These are phyloP conservation scores for Psylliodes chrysocephalus DNA, from an alignment of 2,888 invertebrate species.

Conservation along the genomic window DNA sequence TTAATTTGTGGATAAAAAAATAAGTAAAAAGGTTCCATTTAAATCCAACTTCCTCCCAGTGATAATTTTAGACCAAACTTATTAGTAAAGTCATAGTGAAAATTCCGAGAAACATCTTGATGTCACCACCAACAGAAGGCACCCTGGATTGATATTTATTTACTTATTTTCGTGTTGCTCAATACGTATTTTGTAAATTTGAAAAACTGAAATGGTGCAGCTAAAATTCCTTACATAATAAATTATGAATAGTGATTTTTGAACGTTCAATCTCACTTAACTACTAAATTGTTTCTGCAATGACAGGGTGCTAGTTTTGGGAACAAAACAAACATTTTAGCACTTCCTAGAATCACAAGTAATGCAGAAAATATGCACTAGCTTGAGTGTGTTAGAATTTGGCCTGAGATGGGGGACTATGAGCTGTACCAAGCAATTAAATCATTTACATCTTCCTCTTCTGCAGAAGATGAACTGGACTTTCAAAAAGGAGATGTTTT, in stretches of 20 bases:
- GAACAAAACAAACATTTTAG: slow-evolving; percentile 6
- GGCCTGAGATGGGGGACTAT: slow-evolving; percentile 62
- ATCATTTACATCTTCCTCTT: slow-evolving; percentile 57
- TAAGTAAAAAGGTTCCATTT: slow-evolving; percentile 16
- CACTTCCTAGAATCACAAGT: slow-evolving; percentile 35
- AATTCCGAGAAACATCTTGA: slow-evolving; percentile 15
- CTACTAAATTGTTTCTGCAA: not conserved
- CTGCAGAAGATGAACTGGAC: slow-evolving; percentile 55
- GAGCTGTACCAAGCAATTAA: slow-evolving; percentile 62
- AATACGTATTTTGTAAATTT: slow-evolving; percentile 2
- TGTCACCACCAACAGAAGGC: slow-evolving; percentile 22
- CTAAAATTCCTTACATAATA: slow-evolving; percentile 4
- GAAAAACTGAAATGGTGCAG: slow-evolving; percentile 12
- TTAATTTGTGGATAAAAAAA: slow-evolving; percentile 32
- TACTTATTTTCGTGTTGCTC: slow-evolving; percentile 21
- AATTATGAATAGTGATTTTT: slow-evolving; percentile 40
- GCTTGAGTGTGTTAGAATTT: slow-evolving; percentile 44
- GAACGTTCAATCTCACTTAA: slow-evolving; percentile 28
- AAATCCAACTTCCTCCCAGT: slow-evolving; percentile 10
- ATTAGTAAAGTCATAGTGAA: not conserved
- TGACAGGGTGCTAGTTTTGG: slow-evolving; percentile 12
- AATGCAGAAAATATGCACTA: slow-evolving; percentile 48
- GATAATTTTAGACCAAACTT: slow-evolving; percentile 17
- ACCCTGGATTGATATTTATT: slow-evolving; percentile 23
- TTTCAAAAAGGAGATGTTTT: slow-evolving; percentile 64